Evolutionary conservation across 2,888 invertebrate species (phyloP), one percentile per base, ranked within the genome.

Genomic region (Trypoxylon attenuatum): DNA sequence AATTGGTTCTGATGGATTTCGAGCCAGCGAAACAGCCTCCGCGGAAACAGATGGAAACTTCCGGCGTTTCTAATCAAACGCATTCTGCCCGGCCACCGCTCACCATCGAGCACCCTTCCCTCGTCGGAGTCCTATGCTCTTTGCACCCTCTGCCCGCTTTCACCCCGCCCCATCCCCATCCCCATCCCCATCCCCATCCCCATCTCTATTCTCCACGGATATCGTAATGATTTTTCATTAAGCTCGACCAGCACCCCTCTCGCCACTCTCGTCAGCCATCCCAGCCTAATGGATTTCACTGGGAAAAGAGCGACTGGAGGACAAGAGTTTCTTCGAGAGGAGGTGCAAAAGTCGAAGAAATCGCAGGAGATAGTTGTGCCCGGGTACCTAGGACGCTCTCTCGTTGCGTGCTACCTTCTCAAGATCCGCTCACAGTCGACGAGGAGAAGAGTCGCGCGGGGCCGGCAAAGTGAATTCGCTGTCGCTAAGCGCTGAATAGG

Each of bases 181-280:
- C 25, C 38, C 33, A 13, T 13, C 13, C 33, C n/a, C 33, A 33
- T n/a, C n/a, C n/a, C n/a, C n/a, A n/a, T n/a, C 27, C 21, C 16
- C 6, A n/a, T n/a, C 19, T 13, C 15, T 16, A 23, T 25, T 33
- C 46, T 21, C 38, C 60, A 43, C 29, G 52, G 71, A 75, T 59
- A 71, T 66, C 64, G 60, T 71, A 75, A 76, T 75, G 71, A 76
- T 77, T 78, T 79, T 79, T 78, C 71, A 73, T 73, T 73, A 70
- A 67, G 43, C 23, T 47, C 57, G 46, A 59, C 64, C 53, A 61
- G 52, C 47, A 41, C 52, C 52, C 45, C 50, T 25, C 27, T 54
- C 45, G 49, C 23, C 27, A 19, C 21, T 15, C 25, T 22, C 22
- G 5, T 6, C 27, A 5, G 1, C 25, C 25, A 15, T 25, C 10